Conservation (phyloP, 2,113 vertebrate genomes). For the Labeo catla region DNA sequence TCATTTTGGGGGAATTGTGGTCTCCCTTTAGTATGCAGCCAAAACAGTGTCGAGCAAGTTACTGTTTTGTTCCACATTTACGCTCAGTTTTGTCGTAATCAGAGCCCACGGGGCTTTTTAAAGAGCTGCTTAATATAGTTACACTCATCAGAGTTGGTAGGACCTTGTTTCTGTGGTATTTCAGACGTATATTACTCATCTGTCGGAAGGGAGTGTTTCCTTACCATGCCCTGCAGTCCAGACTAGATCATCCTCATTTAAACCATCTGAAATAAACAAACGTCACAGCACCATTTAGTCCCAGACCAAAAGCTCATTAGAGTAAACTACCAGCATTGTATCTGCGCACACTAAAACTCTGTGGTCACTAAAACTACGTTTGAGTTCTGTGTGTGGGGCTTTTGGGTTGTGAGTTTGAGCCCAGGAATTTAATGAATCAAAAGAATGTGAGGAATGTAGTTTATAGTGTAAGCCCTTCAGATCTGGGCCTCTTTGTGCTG, state of each 20-base stretch:
- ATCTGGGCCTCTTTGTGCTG: neutral
- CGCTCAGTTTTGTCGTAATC: neutral
- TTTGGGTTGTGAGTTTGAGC: neutral
- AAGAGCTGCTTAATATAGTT: slow-evolving; percentile 28
- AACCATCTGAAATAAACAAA: slow-evolving; percentile 1
- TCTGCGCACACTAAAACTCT: neutral
- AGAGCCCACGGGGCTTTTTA: neutral
- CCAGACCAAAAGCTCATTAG: neutral
- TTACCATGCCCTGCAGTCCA: neutral
- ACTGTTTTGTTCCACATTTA: slow-evolving; percentile 2
- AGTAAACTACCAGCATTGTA: neutral
- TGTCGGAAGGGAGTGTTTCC: slow-evolving; percentile 24
- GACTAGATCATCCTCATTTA: slow-evolving; percentile 22
- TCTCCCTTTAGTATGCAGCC: neutral
- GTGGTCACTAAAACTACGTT: slow-evolving; percentile 20
- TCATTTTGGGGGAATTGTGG: neutral
- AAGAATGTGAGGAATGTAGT: slow-evolving; percentile 21
- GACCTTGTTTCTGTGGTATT: slow-evolving; percentile 27
- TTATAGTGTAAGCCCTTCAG: neutral
- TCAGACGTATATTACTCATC: slow-evolving; percentile 23
- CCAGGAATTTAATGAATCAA: slow-evolving; percentile 1
- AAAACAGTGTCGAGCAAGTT: neutral
- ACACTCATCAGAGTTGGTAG: neutral
- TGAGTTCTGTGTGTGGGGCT: slow-evolving; percentile 13
- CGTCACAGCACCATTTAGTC: neutral